Base-by-base conservation (phyloP, 1,140 invertebrate species). In the Pararge aegeria region DNA sequence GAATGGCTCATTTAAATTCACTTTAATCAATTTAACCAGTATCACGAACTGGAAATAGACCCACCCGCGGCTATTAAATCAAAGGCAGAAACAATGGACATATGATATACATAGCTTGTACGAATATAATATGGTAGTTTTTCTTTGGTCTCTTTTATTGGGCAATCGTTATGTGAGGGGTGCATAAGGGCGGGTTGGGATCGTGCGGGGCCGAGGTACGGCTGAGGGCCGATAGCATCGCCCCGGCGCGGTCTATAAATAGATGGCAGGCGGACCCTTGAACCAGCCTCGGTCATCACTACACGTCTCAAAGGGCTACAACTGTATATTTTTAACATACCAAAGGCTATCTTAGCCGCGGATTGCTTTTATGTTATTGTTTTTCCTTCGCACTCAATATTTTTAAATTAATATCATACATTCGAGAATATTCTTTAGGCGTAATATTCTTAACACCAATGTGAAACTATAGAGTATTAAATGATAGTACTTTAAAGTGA, bases 81-180 rank as follows among this genome's bases (percentile, higher is more conserved):
- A 72, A 66, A 66, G 55, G 64, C 62, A 68, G 72, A 78, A 87
- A 88, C 82, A 87, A 88, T 88, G 81, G 81, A 79, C 76, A 82
- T 72, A 73, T 75, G 73, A 78, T 84, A 86, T 83, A 83, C 81
- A 86, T 86, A 85, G 75, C 73, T 78, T 69, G 75, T 75, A 78
- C 83, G 78, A 86, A 86, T 80, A 80, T 80, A 86, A 80, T 80
- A 75, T 75, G 65, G 70, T 52, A 53, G 64, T 76, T 78, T 82
- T 83, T 80, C 68, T 81, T 85, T 86, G 75, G 78, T 86, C 83
- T 83, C 81, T 89, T 88, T 87, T 80, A 87, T 73, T 78, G 76
- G 71, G 61, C 74, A 74, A 77, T 75, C 73, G 80, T 75, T 83
- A 79, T 80, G 76, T 73, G 75, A 79, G 74, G 80, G 86, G 76